A percentile compares a stretch with the other conserved stretches of the same genome.
phyloP scores from a whole-genome alignment of 2,113 vertebrate genomes.

The Pomatorhinus ruficollis region DNA sequence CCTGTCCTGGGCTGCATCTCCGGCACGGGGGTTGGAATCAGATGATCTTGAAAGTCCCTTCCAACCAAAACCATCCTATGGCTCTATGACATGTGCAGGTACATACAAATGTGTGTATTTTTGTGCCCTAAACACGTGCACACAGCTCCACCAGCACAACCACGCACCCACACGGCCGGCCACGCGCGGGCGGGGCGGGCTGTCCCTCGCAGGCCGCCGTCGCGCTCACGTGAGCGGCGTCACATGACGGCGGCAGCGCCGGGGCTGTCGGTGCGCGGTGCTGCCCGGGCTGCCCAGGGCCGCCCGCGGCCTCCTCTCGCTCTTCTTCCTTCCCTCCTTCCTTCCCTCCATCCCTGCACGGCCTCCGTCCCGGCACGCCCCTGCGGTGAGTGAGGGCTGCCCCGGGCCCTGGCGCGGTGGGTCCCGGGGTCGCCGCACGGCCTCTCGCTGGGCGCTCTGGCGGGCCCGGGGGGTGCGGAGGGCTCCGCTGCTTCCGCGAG shows the following conservation, averaged over 20 bases:
- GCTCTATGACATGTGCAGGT: rapidly evolving
- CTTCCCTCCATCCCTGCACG: rapidly evolving
- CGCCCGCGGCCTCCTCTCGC: background rate
- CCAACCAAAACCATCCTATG: too few relatives aligned
- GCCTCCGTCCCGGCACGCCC: too few relatives aligned
- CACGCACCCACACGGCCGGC: rapidly evolving
- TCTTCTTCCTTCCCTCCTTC: too few relatives aligned
- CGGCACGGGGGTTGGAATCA: background rate
- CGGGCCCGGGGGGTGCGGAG: too few relatives aligned
- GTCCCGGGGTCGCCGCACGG: background rate
- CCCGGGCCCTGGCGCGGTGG: too few relatives aligned
- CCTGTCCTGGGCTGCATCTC: too few relatives aligned
- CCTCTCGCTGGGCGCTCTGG: background rate
- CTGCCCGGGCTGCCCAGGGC: background rate
- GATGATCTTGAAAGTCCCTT: background rate
- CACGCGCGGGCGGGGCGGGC: rapidly evolving
- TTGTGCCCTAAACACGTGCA: rapidly evolving
- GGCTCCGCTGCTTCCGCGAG: background rate
- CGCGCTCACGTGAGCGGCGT: conserved; percentile 16
- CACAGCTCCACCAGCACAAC: rapidly evolving
- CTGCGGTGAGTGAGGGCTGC: background rate
- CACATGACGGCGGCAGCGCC: background rate
- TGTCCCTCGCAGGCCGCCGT: conserved; percentile 10
- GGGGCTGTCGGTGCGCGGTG: background rate
- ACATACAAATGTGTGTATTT: rapidly evolving